Conservation (phyloP, 2,113 vertebrate species). For the Aldabrachelys gigantea region DNA sequence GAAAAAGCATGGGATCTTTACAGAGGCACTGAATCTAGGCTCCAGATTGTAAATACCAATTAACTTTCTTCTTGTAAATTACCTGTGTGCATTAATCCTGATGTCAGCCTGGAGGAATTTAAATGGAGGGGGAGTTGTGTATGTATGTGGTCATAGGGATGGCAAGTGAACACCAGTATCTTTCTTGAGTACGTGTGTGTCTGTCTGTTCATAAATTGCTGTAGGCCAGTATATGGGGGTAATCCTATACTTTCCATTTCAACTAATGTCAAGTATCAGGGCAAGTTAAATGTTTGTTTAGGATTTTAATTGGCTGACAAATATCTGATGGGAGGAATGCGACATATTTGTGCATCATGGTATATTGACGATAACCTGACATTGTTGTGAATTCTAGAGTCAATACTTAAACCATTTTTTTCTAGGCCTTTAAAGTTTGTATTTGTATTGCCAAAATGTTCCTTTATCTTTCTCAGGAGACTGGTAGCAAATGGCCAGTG, state of each 20-base stretch:
- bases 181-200: background rate
- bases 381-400: slow-evolving; percentile 36
- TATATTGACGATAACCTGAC: slow-evolving; percentile 34
- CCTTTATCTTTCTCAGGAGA: slow-evolving; percentile 48
- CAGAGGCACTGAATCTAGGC: background rate
- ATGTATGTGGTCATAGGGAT: background rate
- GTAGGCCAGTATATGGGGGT: background rate
- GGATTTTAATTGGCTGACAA: slow-evolving; percentile 4
- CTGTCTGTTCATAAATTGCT: background rate
- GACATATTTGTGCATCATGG: background rate
- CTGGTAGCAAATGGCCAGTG: slow-evolving; percentile 52
- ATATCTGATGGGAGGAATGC: background rate
- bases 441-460: slow-evolving; percentile 67
- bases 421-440: slow-evolving; percentile 23
- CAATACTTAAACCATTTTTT: background rate
- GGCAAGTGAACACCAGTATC: background rate
- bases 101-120: slow-evolving; percentile 34
- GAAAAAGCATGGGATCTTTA: background rate
- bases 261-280: background rate
- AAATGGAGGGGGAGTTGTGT: background rate
- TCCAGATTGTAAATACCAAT: slow-evolving; percentile 28
- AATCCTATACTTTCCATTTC: background rate
- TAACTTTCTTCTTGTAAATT: background rate
- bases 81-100: background rate
- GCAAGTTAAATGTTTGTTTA: slow-evolving; percentile 34